A percentile compares a stretch with the other conserved stretches of the same genome.
phyloP scores from a whole-genome alignment of 2,888 invertebrate species.

The Leptopterna dolabrata region DNA sequence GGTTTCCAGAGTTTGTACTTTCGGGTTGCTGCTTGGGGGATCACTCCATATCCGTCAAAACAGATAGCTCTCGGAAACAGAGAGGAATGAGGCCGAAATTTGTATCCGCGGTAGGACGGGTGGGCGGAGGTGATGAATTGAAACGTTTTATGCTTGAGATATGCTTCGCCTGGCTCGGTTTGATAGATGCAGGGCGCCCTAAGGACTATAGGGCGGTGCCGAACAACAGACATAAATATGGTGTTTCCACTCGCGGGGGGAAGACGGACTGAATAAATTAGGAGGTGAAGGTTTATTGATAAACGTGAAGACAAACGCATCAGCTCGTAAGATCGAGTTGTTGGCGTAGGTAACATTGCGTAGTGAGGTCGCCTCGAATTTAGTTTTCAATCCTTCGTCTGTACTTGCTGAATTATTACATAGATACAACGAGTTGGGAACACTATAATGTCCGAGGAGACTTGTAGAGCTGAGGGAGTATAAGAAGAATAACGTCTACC shows the following conservation, averaged over 20 bases:
- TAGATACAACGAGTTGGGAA: too few species aligned
- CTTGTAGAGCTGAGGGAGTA: too few species aligned
- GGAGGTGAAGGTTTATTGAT: slow-evolving; percentile 8
- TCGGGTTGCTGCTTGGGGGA: too few species aligned
- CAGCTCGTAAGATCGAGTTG: background rate
- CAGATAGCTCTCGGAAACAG: background rate
- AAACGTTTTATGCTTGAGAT: slow-evolving; percentile 7
- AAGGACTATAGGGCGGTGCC: background rate
- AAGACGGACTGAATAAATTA: slow-evolving; percentile 23
- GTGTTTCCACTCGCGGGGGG: background rate
- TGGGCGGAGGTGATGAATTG: background rate
- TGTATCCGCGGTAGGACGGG: background rate
- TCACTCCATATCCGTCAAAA: background rate
- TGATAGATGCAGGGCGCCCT: background rate
- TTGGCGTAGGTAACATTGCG: background rate
- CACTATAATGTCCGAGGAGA: too few species aligned
- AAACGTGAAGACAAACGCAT: slow-evolving; percentile 17
- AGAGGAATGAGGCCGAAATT: slow-evolving; percentile 7
- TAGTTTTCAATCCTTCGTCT: too few species aligned
- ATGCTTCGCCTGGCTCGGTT: background rate
- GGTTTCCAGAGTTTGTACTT: too few species aligned
- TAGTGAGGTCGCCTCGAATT: too few species aligned
- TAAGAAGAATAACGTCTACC: too few species aligned
- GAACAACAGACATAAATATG: slow-evolving; percentile 11
- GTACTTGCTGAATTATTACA: too few species aligned